Base-by-base conservation (phyloP, 2,113 vertebrate species). In the Nymphicus hollandicus region DNA sequence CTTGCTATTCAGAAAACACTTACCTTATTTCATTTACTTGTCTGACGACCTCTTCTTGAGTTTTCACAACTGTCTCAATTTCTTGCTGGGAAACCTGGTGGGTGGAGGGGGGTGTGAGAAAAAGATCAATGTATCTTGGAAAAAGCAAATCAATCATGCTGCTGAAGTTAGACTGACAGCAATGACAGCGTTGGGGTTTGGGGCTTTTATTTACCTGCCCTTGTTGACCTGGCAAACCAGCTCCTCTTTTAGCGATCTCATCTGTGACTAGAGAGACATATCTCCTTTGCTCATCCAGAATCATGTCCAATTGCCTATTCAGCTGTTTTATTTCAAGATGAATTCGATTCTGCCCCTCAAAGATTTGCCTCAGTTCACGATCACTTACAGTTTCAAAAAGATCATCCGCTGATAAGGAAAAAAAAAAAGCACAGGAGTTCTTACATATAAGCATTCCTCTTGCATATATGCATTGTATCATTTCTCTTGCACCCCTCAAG, bases 301-400 rank as follows among this genome's bases (percentile, higher is more conserved):
- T 99, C 99, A 99, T 99, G 47, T 99, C 98, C 63, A 99, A 95
- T 24, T 99, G 99, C 46, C 98, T 97, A 92, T 99, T 98, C 41
- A 99, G 98, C 95, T 99, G 99, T 86, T 99, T 99, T 97, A 99
- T 99, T 97, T 99, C 99, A 71, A 99, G 97, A 68, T 99, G 99
- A 94, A 99, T 99, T 66, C 98, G 98, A 95, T 99, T 99, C 97
- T 99, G 99, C 47, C 99, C 99, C 96, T 99, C 99, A 81, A 99
- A 99, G 88, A 99, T 98, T 82, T 99, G 99, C 84, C 99, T 98
- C 91, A 99, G 98, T 80, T 99, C 99, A 12, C 98, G 98, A 80
- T 99, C 99, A 18, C 98, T 98, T 35, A 99, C 98, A 3, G 91
- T 99, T 96, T 99, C 99, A 66, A 98, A 99, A 78, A 98, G 33